phyloP scores from a whole-genome alignment of 1,140 invertebrate genomes.

The Maconellicoccus hirsutus region DNA sequence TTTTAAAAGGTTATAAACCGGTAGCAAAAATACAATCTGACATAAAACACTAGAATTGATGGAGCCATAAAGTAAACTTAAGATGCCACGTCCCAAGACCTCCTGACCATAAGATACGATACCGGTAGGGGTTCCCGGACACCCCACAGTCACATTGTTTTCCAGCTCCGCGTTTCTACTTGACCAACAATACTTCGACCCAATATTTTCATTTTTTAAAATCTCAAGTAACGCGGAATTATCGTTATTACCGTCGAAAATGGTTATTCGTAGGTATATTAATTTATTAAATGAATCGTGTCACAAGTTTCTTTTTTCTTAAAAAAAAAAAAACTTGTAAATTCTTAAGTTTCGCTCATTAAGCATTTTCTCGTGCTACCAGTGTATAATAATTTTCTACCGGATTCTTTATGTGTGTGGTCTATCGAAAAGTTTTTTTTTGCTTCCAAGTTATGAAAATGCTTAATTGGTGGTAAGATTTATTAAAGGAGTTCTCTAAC shows the following conservation, averaged over 20 bases:
- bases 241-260: neutral
- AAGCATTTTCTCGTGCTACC: neutral
- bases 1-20: neutral
- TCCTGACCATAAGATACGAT: neutral
- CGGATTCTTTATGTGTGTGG: conserved; percentile 3
- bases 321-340: neutral
- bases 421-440: neutral
- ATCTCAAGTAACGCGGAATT: neutral
- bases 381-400: conserved; percentile 1
- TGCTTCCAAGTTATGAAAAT: neutral
- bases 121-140: neutral
- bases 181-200: neutral
- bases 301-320: neutral
- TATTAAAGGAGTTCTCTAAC: neutral
- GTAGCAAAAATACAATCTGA: conserved; percentile 10
- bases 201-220: neutral
- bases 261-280: neutral
- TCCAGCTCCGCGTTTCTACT: neutral
- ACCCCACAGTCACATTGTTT: conserved; percentile 13
- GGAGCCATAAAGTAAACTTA: conserved; percentile 16
- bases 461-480: neutral
- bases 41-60: conserved; percentile 16
- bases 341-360: neutral
- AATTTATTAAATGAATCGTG: neutral
- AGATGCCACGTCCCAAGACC: neutral